phyloP scores from a whole-genome alignment of 2,797 vertebrate genomes.

The Sebastes vulpes region DNA sequence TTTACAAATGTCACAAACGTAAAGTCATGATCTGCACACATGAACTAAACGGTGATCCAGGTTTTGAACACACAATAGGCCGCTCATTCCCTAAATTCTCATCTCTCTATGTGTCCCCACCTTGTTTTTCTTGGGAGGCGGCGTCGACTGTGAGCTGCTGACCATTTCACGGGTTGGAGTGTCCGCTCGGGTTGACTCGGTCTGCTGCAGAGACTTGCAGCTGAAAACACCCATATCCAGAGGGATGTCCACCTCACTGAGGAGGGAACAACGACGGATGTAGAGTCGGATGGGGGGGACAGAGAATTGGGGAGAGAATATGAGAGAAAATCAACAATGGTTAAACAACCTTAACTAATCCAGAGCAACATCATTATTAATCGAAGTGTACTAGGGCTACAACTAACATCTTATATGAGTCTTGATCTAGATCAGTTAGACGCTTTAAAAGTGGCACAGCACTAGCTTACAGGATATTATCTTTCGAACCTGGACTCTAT shows the following conservation, averaged over 20 bases:
- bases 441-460: background rate
- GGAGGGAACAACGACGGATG: background rate
- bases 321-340: background rate
- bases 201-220: constrained; percentile 61
- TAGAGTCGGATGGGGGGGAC: rapidly evolving
- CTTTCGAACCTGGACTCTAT: no score
- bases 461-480: no score
- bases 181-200: constrained; percentile 74
- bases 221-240: constrained; percentile 75
- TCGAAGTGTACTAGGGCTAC: background rate
- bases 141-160: constrained; percentile 85
- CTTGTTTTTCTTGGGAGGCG: constrained; percentile 87
- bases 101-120: constrained; percentile 31
- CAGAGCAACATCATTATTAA: background rate
- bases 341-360: background rate
- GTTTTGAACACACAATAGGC: background rate
- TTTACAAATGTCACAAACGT: background rate
- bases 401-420: background rate
- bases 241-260: constrained; percentile 73
- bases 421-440: background rate
- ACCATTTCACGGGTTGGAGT: constrained; percentile 82
- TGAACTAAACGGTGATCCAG: background rate
- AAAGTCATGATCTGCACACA: background rate
- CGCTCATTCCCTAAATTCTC: background rate
- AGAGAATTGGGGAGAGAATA: background rate